Evolutionary conservation across 2,888 invertebrate genomes (phyloP).

Genomic region (Spisula solida): DNA sequence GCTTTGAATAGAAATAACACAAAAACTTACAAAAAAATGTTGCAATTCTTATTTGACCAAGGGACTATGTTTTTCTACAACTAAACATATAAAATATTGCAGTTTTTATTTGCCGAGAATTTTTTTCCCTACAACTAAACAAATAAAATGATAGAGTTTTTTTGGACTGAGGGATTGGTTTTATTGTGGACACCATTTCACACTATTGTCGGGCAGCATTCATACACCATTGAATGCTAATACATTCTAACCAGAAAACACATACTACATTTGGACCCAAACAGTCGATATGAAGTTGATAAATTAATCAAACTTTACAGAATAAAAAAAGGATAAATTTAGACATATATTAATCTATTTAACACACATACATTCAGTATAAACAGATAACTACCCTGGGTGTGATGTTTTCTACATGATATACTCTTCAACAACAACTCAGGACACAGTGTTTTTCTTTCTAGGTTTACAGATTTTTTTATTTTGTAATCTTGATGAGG

Average conservation of each 20-base stretch:
- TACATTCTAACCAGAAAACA: background rate
- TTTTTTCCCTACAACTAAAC: background rate
- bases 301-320: background rate
- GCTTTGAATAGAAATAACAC: background rate
- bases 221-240: background rate
- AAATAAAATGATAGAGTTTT: background rate
- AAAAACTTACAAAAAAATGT: background rate
- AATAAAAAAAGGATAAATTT: background rate
- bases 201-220: background rate
- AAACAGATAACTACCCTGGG: background rate
- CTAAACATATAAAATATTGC: too few species aligned
- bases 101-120: too few species aligned
- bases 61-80: background rate
- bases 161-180: too few species aligned
- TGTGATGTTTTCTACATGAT: background rate
- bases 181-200: too few species aligned
- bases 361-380: background rate
- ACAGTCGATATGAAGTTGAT: background rate
- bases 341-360: background rate
- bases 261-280: background rate
- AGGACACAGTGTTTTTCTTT: too few species aligned
- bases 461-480: too few species aligned
- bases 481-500: too few species aligned
- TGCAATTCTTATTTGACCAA: background rate
- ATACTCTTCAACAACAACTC: too few species aligned